Evolutionary conservation across 1,140 invertebrate species (phyloP).

Genomic region (Drosophila paulistorum): DNA sequence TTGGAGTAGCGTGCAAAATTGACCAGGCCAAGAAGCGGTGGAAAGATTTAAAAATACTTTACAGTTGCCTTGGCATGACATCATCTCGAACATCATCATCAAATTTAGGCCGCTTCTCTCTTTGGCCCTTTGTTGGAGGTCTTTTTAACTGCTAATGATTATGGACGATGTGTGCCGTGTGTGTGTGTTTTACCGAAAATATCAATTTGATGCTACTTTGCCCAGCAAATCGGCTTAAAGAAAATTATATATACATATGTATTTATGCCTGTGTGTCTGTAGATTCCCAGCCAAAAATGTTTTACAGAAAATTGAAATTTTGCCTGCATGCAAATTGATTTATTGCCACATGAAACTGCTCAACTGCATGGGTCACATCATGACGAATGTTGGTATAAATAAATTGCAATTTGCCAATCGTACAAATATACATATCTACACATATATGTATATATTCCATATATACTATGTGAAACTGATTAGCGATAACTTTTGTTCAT

Average conservation of each 20-base stretch:
- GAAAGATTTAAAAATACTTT: slow-evolving; percentile 5
- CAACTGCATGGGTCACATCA: slow-evolving; percentile 57
- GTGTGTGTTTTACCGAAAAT: slow-evolving; percentile 16
- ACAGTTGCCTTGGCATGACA: slow-evolving; percentile 50
- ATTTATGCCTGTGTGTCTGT: too few species aligned
- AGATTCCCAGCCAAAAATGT: neutral
- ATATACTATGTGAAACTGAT: slow-evolving; percentile 51
- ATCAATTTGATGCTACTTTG: slow-evolving; percentile 45
- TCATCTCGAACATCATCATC: slow-evolving; percentile 39
- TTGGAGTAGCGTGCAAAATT: slow-evolving; percentile 68
- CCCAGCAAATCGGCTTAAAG: slow-evolving; percentile 32
- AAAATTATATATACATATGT: slow-evolving; percentile 25
- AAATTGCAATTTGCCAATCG: slow-evolving; percentile 78
- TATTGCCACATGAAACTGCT: slow-evolving; percentile 57
- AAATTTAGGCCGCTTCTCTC: slow-evolving; percentile 42
- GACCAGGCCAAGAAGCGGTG: neutral
- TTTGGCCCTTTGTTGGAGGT: slow-evolving; percentile 46
- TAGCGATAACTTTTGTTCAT: slow-evolving; percentile 74
- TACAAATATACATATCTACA: slow-evolving; percentile 35
- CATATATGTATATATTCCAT: neutral
- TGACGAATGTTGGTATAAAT: slow-evolving; percentile 66
- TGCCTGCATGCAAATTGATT: slow-evolving; percentile 76
- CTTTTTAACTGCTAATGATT: slow-evolving; percentile 17
- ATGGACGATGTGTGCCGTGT: slow-evolving; percentile 21
- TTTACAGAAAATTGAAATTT: slow-evolving; percentile 48